Evolutionary conservation across 2,797 vertebrate species (phyloP).

Genomic region (Pseudocheirus occidentalis): DNA sequence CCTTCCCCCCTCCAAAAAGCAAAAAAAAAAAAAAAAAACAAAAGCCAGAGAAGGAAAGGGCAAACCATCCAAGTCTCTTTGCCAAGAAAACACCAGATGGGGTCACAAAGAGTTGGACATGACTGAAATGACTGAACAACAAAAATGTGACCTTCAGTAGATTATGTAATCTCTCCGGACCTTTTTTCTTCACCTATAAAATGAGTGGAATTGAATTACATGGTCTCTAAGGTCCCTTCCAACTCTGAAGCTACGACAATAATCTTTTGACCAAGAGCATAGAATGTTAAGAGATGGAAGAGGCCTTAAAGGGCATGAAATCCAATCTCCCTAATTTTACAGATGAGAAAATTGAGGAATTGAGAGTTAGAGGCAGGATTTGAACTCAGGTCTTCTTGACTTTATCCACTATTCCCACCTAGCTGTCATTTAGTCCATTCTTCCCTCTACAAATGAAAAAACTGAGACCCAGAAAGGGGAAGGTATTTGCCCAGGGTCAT

Average conservation of each 20-base stretch:
- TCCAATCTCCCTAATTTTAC: neutral
- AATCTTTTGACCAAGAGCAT: neutral
- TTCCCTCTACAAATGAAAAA: neutral
- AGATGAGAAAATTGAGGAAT: constrained; percentile 2
- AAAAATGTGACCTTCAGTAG: neutral
- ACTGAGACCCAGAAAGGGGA: neutral
- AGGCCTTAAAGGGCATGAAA: constrained; percentile 9
- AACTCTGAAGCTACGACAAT: neutral
- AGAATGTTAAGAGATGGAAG: constrained; percentile 3
- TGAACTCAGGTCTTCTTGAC: constrained; percentile 5
- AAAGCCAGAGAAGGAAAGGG: neutral
- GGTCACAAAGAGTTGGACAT: neutral
- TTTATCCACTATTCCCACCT: neutral
- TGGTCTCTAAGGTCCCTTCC: neutral
- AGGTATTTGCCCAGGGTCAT: neutral
- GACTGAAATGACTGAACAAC: neutral
- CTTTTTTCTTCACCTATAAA: constrained; percentile 41
- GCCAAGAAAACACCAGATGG: neutral
- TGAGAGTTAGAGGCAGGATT: neutral
- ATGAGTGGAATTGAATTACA: neutral
- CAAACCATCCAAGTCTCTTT: neutral
- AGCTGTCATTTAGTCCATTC: neutral
- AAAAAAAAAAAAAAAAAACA: neutral
- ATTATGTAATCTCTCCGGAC: neutral
- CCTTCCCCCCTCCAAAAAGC: too few species aligned